Evolutionary conservation across 2,888 invertebrate genomes (phyloP), one percentile per base, ranked within the genome.

Genomic region (Cryptocephalus primarius): DNA sequence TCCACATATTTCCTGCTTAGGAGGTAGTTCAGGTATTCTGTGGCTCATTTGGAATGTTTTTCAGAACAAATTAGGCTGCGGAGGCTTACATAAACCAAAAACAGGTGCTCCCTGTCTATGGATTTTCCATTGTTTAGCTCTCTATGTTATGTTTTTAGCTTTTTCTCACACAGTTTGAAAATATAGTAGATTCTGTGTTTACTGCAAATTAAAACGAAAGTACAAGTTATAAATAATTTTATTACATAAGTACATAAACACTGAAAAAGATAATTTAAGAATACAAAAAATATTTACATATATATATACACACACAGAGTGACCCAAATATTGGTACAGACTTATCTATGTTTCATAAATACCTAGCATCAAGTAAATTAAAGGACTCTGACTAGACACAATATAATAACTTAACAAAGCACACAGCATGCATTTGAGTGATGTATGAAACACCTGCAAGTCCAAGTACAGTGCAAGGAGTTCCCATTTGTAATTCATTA

Each of bases 351-450:
- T 6, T 43, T 53, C 44, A 57, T 58, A 59, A 58, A 58, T 56
- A 55, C 48, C 50, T 56, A 53, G 12, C 47, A 42, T 44, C 10
- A 49, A 48, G 11, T 40, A 56, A 49, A 51, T 56, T 55, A 58
- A 56, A 55, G 53, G 49, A 55, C 52, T 52, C 48, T 60, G 59
- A 59, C 60, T 60, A 60, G 59, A 60, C 46, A 48, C 12, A 48
- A 48, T 52, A 47, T 50, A 55, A 55, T 47, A 55, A 56, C 54
- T 58, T 58, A 55, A 42, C 43, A 50, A 47, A 48, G 50, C 43
- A 49, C 46, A 45, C 48, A 49, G 48, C 50, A 48, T 48, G 43
- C 47, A 43, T 47, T 49, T 46, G 53, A 42, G 50, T 40, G 51
- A 48, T 52, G 54, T 51, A 55, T 48, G 50, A 45, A 45, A 43